Evolutionary conservation across 2,797 vertebrate genomes (phyloP).

Genomic region (Cossypha caffra): DNA sequence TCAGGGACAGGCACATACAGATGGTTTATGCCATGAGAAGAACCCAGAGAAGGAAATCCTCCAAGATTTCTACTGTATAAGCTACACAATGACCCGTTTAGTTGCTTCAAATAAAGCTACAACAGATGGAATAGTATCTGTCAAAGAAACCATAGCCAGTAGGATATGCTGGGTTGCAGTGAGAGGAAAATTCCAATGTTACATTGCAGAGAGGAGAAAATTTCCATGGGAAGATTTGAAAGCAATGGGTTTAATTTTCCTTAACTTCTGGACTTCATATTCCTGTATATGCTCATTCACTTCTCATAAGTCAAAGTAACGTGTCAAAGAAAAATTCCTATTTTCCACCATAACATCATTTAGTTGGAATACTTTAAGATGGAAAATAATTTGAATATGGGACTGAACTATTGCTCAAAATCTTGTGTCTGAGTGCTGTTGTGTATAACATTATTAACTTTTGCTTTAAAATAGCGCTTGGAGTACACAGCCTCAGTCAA

Average conservation of each 20-base stretch:
- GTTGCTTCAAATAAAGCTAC: background rate
- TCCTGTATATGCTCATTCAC: background rate
- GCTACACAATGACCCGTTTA: background rate
- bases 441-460: background rate
- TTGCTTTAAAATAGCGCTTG: background rate
- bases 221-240: slow-evolving; percentile 1
- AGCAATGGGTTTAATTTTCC: background rate
- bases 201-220: background rate
- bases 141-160: background rate
- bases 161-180: background rate
- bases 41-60: background rate
- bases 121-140: background rate
- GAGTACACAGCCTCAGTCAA: background rate
- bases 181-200: background rate
- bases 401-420: background rate
- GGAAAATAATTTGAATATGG: background rate
- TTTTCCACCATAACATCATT: background rate
- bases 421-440: background rate
- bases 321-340: background rate
- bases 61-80: background rate
- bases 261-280: background rate
- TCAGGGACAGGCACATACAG: background rate
- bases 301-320: background rate
- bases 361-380: background rate
- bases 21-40: background rate